Percentiles rank a stretch among this genome's conserved stretches.
Conservation (phyloP, 2,888 invertebrate species). For the Scotopteryx bipunctaria region DNA sequence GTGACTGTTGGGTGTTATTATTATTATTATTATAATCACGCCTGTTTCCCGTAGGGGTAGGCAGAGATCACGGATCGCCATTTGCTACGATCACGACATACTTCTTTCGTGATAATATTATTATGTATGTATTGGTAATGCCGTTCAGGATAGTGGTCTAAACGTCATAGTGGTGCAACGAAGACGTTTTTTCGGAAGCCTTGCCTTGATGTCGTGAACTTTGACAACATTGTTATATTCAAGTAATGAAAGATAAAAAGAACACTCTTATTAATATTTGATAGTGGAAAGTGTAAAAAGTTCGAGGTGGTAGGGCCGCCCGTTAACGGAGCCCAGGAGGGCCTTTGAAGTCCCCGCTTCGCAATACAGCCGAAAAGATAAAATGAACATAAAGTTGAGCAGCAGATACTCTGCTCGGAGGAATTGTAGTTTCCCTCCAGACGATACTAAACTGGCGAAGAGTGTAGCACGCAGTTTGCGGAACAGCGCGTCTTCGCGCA, state of each 20-base stretch:
- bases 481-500: conserved; percentile 38
- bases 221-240: conserved; percentile 49
- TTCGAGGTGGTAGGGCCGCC: conserved; percentile 65
- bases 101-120: too few relatives aligned
- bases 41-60: too few relatives aligned
- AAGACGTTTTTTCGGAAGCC: too few relatives aligned
- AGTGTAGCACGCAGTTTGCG: conserved; percentile 63
- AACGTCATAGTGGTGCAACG: too few relatives aligned
- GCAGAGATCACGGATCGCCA: too few relatives aligned
- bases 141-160: too few relatives aligned
- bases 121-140: too few relatives aligned
- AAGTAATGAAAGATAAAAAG: conserved; percentile 50
- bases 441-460: conserved; percentile 72
- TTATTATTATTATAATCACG: too few relatives aligned
- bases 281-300: conserved; percentile 74
- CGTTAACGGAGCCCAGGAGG: conserved; percentile 80
- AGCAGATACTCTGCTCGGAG: conserved; percentile 78
- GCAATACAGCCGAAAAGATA: conserved; percentile 82
- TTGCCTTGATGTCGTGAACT: background rate
- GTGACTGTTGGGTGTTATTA: too few relatives aligned
- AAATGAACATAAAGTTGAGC: conserved; percentile 83
- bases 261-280: conserved; percentile 71
- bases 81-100: too few relatives aligned
- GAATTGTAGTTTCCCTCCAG: conserved; percentile 79
- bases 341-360: conserved; percentile 76